Evolutionary conservation across 2,113 vertebrate species (phyloP).

Genomic region (Athene cunicularia): DNA sequence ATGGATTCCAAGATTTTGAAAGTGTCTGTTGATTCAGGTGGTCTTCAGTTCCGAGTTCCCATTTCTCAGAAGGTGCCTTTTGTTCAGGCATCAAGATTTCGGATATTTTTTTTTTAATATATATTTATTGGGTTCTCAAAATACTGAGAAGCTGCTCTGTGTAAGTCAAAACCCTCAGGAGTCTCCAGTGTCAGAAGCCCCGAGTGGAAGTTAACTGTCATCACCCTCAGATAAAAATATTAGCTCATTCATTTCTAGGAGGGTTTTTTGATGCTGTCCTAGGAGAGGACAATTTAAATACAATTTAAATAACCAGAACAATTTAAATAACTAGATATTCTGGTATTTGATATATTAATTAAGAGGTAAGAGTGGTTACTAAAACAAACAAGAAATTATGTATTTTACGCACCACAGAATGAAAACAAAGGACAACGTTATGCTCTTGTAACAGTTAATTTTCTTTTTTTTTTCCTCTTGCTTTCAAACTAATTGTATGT

Average conservation of each 20-base stretch:
- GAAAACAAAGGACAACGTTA: background rate
- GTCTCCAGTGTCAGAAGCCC: background rate
- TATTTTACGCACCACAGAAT: background rate
- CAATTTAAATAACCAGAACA: background rate
- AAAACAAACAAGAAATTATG: background rate
- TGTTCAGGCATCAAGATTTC: background rate
- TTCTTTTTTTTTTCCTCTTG: background rate
- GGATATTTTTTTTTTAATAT: background rate
- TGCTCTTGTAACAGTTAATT: background rate
- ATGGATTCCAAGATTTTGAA: background rate
- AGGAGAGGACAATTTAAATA: background rate
- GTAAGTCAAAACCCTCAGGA: background rate
- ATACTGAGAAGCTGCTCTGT: background rate
- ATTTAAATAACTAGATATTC: background rate
- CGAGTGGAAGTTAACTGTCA: background rate
- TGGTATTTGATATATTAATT: background rate
- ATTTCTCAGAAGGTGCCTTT: background rate
- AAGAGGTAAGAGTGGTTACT: background rate
- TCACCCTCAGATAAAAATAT: background rate
- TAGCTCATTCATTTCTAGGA: background rate
- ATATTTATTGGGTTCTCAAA: background rate
- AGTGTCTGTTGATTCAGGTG: background rate
- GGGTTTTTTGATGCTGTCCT: background rate
- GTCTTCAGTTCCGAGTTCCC: background rate
- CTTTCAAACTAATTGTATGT: background rate